These are phyloP conservation scores for Siphamia tubifer DNA, from an alignment of 2,113 vertebrate species.

Conservation along the genomic window DNA sequence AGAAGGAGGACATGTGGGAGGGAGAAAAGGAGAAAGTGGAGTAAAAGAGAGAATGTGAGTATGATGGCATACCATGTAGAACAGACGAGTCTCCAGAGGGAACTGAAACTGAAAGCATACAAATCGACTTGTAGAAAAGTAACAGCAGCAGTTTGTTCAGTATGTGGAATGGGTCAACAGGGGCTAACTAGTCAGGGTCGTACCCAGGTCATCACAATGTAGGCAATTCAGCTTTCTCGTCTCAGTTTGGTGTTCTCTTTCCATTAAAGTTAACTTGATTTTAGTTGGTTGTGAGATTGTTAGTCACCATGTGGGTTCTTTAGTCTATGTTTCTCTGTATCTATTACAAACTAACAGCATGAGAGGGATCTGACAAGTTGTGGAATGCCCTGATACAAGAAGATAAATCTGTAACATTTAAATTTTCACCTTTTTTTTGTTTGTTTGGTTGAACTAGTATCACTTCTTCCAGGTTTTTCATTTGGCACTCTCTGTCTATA, in stretches of 20 bases:
- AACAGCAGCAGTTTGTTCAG: background rate
- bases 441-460: too few species aligned
- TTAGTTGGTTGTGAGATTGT: background rate
- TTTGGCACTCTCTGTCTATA: too few species aligned
- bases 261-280: slow-evolving; percentile 6
- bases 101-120: slow-evolving; percentile 42
- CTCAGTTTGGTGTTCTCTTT: slow-evolving; percentile 3
- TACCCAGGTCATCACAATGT: slow-evolving; percentile 28
- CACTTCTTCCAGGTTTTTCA: too few species aligned
- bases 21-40: background rate
- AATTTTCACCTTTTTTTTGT: too few species aligned
- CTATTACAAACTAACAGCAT: background rate
- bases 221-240: slow-evolving; percentile 15
- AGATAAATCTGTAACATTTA: background rate
- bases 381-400: background rate
- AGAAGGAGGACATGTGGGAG: background rate
- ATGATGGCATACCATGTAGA: slow-evolving; percentile 26
- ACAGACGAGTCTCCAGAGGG: slow-evolving; percentile 36
- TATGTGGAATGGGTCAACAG: slow-evolving; percentile 39
- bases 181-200: slow-evolving; percentile 39
- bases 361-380: background rate
- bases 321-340: background rate
- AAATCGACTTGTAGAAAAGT: slow-evolving; percentile 42
- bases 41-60: slow-evolving; percentile 26
- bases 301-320: background rate